Evolutionary conservation across 2,797 vertebrate species (phyloP).

Genomic region (Artibeus jamaicensis): DNA sequence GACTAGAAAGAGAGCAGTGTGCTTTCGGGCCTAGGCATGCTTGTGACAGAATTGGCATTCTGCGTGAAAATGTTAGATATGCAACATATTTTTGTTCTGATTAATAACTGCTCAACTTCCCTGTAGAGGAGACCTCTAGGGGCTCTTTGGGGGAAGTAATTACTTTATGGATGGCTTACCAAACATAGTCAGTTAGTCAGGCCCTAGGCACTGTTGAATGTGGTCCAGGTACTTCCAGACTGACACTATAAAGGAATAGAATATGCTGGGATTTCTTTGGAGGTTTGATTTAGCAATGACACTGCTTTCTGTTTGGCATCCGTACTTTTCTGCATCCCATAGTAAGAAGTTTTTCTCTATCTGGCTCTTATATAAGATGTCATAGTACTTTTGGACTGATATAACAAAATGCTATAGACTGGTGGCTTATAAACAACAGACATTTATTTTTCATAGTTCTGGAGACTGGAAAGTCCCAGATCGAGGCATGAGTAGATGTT

Average conservation of each 20-base stretch:
- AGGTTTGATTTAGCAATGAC: background rate
- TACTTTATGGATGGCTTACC: background rate
- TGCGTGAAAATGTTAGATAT: background rate
- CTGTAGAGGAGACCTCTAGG: background rate
- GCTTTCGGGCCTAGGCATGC: background rate
- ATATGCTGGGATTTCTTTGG: background rate
- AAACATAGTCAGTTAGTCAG: background rate
- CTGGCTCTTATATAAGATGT: background rate
- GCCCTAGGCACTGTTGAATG: background rate
- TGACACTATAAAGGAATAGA: background rate
- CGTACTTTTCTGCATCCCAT: background rate
- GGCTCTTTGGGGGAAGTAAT: background rate
- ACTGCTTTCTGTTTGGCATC: background rate
- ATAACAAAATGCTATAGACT: background rate
- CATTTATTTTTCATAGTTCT: background rate
- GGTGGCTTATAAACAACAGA: background rate
- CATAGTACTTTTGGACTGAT: background rate
- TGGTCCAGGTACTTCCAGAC: background rate
- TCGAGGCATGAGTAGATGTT: background rate
- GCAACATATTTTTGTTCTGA: background rate
- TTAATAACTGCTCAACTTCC: background rate
- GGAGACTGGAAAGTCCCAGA: background rate
- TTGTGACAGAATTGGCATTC: background rate
- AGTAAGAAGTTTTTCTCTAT: background rate
- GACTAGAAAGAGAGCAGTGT: constrained; percentile 36